Conservation (phyloP, 2,113 vertebrate genomes). For the Passer domesticus region DNA sequence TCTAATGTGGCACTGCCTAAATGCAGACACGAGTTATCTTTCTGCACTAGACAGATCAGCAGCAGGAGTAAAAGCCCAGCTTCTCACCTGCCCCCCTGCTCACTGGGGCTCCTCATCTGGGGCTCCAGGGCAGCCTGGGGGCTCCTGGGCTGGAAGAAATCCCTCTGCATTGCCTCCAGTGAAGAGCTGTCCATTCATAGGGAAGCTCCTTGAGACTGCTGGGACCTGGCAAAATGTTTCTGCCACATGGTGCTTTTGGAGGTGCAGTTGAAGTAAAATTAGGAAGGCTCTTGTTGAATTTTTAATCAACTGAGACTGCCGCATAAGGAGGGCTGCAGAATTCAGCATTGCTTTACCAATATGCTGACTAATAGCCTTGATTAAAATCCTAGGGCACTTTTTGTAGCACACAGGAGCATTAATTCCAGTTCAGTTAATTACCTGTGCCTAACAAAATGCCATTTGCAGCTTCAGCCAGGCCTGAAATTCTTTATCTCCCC, state of each 20-base stretch:
- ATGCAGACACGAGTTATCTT: not conserved
- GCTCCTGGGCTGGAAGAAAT: not conserved
- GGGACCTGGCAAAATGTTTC: not conserved
- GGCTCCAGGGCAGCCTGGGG: not conserved
- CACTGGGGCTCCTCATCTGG: accelerated
- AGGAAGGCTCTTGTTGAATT: not conserved
- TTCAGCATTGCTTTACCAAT: not conserved
- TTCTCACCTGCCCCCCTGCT: not conserved
- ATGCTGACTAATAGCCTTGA: constrained; percentile 45
- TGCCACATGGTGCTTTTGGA: not conserved
- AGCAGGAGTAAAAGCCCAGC: not conserved
- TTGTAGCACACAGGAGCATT: constrained; percentile 6
- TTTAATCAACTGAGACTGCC: not conserved
- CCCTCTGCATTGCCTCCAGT: not conserved
- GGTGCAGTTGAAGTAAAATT: not conserved
- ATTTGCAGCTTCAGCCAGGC: not conserved
- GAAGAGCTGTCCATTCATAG: not conserved
- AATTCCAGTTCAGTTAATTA: constrained; percentile 53
- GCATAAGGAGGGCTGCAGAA: constrained; percentile 13
- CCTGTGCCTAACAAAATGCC: constrained; percentile 34
- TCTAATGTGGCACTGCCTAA: not conserved
- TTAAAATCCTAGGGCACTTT: constrained; percentile 33
- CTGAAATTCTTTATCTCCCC: not conserved
- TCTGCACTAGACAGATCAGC: not conserved
- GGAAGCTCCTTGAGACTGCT: not conserved